Conservation (phyloP, 2,797 vertebrate species). For the Scleropages formosus region DNA sequence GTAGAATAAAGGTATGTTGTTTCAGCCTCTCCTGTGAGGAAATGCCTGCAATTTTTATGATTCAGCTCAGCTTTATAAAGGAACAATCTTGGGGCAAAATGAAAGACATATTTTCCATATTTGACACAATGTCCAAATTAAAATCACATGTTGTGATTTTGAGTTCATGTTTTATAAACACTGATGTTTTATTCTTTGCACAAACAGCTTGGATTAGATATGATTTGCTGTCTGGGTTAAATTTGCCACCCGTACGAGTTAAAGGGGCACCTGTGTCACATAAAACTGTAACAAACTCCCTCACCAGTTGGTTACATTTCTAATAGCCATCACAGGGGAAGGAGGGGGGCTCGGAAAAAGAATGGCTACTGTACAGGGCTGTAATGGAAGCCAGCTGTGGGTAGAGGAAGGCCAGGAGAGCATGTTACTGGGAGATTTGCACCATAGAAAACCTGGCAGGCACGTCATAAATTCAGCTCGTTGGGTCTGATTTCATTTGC, state of each 20-base stretch:
- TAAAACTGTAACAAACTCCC: conserved; percentile 84
- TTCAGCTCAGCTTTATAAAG: conserved; percentile 30
- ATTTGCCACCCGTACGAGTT: conserved; percentile 47
- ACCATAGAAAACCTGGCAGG: conserved; percentile 60
- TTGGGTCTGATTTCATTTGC: conserved; percentile 52
- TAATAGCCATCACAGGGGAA: conserved; percentile 81
- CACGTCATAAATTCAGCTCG: conserved; percentile 65
- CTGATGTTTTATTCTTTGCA: neutral
- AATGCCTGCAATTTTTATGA: conserved; percentile 28
- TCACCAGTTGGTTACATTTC: conserved; percentile 82
- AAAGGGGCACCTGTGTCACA: conserved; percentile 78
- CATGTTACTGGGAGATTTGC: conserved; percentile 58
- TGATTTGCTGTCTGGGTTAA: conserved; percentile 32
- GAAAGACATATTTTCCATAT: conserved; percentile 30
- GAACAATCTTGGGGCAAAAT: conserved; percentile 27
- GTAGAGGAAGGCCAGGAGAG: conserved; percentile 57
- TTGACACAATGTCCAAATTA: conserved; percentile 22
- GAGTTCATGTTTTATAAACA: neutral
- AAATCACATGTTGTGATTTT: conserved; percentile 22
- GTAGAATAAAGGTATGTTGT: neutral
- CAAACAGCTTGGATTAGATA: conserved; percentile 16
- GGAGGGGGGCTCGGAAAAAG: conserved; percentile 80
- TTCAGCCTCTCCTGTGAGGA: conserved; percentile 25
- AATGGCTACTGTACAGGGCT: conserved; percentile 82
- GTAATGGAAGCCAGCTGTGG: conserved; percentile 94